These are phyloP conservation scores for Nezara viridula DNA, from an alignment of 2,888 invertebrate species.

Conservation along the genomic window DNA sequence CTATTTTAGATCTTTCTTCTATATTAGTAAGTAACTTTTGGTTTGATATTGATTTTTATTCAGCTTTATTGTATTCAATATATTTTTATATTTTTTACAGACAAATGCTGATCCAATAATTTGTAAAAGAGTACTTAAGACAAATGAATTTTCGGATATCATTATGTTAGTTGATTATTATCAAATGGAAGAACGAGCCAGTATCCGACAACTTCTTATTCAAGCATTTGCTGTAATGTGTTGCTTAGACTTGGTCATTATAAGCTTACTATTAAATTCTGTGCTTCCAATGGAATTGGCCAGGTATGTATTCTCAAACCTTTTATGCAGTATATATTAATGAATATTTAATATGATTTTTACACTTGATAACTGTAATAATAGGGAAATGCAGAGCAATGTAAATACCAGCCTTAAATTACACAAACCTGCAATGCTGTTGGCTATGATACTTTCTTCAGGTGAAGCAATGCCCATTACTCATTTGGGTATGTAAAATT, in stretches of 20 bases:
- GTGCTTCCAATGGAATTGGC: constrained; percentile 92
- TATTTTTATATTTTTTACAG: constrained; percentile 71
- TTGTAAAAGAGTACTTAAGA: constrained; percentile 85
- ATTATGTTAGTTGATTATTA: constrained; percentile 91
- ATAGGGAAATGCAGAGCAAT: constrained; percentile 83
- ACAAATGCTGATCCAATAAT: constrained; percentile 93
- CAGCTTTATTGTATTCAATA: background rate
- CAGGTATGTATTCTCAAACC: constrained; percentile 69
- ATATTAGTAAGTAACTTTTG: constrained; percentile 77
- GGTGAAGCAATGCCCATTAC: constrained; percentile 91
- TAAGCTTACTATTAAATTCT: constrained; percentile 87
- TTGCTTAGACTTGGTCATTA: constrained; percentile 83
- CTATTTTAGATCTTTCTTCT: constrained; percentile 85
- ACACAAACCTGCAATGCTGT: constrained; percentile 84
- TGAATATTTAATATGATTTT: background rate
- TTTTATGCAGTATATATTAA: background rate
- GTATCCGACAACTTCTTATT: constrained; percentile 83
- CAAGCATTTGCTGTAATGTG: constrained; percentile 92
- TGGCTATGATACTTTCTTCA: constrained; percentile 91
- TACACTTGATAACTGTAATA: constrained; percentile 63
- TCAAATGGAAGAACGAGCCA: constrained; percentile 95
- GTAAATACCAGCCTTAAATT: constrained; percentile 81
- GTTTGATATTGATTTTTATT: constrained; percentile 19
- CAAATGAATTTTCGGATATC: constrained; percentile 87
- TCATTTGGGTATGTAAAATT: constrained; percentile 80